Percentiles rank a stretch among this genome's conserved stretches.
These are phyloP conservation scores for Elgonia sp. DNA, from an alignment of 2,888 invertebrate species.

Conservation along the genomic window DNA sequence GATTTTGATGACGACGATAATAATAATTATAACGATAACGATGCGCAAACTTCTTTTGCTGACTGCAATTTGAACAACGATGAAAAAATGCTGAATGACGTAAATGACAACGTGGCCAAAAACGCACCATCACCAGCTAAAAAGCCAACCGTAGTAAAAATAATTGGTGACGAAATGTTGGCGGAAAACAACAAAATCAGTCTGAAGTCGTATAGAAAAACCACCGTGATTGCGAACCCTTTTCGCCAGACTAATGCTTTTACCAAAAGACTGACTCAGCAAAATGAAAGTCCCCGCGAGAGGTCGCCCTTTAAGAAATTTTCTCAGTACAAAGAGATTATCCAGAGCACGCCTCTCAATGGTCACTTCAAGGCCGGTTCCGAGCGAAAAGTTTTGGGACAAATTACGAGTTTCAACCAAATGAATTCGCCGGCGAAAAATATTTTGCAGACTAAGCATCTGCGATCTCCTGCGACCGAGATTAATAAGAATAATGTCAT, in stretches of 20 bases:
- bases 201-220: neutral
- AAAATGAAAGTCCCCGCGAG: neutral
- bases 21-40: neutral
- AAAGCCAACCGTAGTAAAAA: neutral
- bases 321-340: neutral
- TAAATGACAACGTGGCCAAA: neutral
- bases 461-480: neutral
- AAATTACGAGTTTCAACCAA: too few species aligned
- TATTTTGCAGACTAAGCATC: too few species aligned
- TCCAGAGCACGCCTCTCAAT: neutral
- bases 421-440: neutral
- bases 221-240: conserved; percentile 4
- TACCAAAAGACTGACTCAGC: conserved; percentile 2
- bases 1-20: too few species aligned
- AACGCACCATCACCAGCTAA: neutral
- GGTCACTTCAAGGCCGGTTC: neutral
- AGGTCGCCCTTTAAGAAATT: neutral
- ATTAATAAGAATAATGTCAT: neutral
- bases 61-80: too few species aligned
- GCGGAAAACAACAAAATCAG: conserved; percentile 2
- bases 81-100: too few species aligned
- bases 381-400: too few species aligned
- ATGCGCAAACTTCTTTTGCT: too few species aligned
- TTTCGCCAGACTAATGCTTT: conserved; percentile 35
- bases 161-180: neutral